Base-by-base conservation (phyloP, 2,113 vertebrate genomes). In the Pygoscelis adeliae region DNA sequence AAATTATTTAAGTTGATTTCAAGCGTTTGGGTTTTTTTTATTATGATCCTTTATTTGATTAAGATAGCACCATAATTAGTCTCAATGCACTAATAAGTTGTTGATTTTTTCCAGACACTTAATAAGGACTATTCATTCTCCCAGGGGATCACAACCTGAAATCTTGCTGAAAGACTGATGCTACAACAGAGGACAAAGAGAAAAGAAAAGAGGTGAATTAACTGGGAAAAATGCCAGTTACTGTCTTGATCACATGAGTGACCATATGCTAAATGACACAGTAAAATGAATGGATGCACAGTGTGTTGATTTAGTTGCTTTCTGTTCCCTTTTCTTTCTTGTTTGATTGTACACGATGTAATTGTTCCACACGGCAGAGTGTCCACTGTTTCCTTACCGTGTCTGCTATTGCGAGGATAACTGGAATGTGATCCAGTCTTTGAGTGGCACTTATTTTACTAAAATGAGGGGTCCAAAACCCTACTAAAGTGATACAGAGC, bases 201-300 rank as follows among this genome's bases (percentile, higher is more conserved):
- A 87, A 92, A 87, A 71, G 55, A 74, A 59, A 96, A 94, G 93
- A 97, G 96, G 87, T 94, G 95, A 97, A 97, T 95, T 97, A 96
- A 96, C 97, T 95, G 93, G 96, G 96, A 96, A 97, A 95, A 94
- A 96, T 97, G 96, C 96, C 95, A 97, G 90, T 96, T 97, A 92
- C 89, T 97, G 82, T 96, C 94, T 96, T 90, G 91, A 96, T 96
- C 96, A 97, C 93, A 94, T 95, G 95, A 95, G 67, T 96, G 95
- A 96, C 96, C 97, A 97, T 96, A 97, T 96, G 97, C 91, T 97
- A 95, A 97, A 90, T 96, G 97, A 97, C 97, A 96, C 0, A 0
- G 47, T 80, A 86, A 95, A 97, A 95, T 90, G 91, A 96, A 96
- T 96, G 79, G 74, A 88, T 88, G 67, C 79, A 80, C 61, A 90